Conservation (phyloP, 2,888 invertebrate species). For the Palloptera scutellata region DNA sequence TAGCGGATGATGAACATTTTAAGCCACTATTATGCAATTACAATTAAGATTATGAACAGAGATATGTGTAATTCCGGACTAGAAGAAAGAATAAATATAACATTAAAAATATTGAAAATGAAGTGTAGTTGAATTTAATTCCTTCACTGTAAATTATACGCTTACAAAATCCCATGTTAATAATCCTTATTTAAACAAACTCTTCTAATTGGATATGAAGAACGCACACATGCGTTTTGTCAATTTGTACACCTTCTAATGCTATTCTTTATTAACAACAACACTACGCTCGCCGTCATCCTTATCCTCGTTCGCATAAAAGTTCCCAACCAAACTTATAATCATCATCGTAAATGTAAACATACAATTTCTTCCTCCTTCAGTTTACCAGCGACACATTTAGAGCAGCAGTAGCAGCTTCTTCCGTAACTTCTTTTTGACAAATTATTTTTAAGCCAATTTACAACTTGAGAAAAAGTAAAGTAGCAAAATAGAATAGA, state of each 20-base stretch:
- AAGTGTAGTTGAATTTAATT: no score
- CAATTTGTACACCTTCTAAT: neutral
- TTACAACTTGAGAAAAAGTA: slow-evolving; percentile 55
- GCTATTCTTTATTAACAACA: neutral
- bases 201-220: slow-evolving; percentile 57
- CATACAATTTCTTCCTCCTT: slow-evolving; percentile 1
- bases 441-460: slow-evolving; percentile 59
- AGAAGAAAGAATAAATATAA: no score
- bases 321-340: slow-evolving; percentile 9
- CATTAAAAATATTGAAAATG: no score
- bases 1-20: no score
- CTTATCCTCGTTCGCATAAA: neutral
- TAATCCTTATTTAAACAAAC: slow-evolving; percentile 40
- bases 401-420: slow-evolving; percentile 8
- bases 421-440: slow-evolving; percentile 45
- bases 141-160: neutral
- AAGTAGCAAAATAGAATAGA: slow-evolving; percentile 42
- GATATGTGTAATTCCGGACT: no score
- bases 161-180: neutral
- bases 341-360: slow-evolving; percentile 19
- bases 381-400: neutral
- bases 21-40: no score
- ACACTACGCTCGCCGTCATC: neutral
- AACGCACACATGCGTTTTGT: slow-evolving; percentile 53
- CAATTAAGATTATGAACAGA: no score